Percentiles rank a stretch among this genome's conserved stretches.
Evolutionary conservation across 2,797 vertebrate species (phyloP).

Genomic region (Fundulus diaphanus): DNA sequence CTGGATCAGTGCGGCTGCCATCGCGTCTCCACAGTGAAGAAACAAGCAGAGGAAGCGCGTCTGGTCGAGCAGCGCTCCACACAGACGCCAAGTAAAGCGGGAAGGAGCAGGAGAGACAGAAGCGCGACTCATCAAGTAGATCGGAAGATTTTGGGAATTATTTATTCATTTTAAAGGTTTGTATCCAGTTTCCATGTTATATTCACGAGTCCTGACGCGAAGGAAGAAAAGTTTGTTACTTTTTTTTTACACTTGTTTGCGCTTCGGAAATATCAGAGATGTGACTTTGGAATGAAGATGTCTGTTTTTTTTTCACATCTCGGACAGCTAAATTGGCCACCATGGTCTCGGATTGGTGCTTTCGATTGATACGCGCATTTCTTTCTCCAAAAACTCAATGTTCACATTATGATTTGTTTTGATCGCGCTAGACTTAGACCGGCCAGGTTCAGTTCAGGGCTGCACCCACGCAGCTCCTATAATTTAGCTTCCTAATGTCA

Average conservation of each 20-base stretch:
- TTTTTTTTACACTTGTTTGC: not conserved
- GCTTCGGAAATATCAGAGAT: not conserved
- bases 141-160: slow-evolving; percentile 11
- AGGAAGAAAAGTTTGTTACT: not conserved
- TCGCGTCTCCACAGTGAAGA: slow-evolving; percentile 16
- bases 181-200: not conserved
- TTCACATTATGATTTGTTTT: slow-evolving; percentile 2
- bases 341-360: not conserved
- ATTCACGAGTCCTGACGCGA: fast-evolving
- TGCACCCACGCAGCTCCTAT: slow-evolving; percentile 3
- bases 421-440: not conserved
- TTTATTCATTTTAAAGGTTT: slow-evolving; percentile 31
- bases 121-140: not conserved
- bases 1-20: not conserved
- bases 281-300: not conserved
- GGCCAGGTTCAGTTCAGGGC: not conserved
- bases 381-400: not conserved
- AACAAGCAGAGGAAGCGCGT: slow-evolving; percentile 31
- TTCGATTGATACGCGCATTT: slow-evolving; percentile 4
- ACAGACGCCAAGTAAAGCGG: slow-evolving; percentile 18
- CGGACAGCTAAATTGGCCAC: not conserved
- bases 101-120: slow-evolving; percentile 17
- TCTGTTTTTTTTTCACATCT: not conserved
- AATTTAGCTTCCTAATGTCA: slow-evolving; percentile 10
- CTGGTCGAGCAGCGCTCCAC: slow-evolving; percentile 29